These are phyloP conservation scores for Pseudochirops cupreus DNA, from an alignment of 2,797 vertebrate genomes.

Conservation along the genomic window DNA sequence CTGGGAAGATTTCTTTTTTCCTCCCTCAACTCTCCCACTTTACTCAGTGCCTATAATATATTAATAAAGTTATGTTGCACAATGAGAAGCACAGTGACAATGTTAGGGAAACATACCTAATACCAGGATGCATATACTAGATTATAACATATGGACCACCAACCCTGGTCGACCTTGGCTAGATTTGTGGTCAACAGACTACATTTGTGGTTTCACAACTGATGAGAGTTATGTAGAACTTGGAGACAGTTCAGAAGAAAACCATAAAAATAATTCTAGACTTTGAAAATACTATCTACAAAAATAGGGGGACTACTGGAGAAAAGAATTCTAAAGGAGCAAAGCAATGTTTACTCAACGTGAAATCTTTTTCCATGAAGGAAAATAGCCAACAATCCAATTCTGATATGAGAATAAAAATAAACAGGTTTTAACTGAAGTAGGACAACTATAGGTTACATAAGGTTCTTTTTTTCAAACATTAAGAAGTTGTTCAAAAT, in stretches of 20 bases:
- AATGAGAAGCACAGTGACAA: not conserved
- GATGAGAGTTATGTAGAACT: constrained; percentile 1
- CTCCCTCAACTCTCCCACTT: constrained; percentile 21
- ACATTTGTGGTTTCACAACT: not conserved
- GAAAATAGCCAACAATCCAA: not conserved
- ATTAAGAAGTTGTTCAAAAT: constrained; percentile 39
- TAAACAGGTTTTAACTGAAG: constrained; percentile 18
- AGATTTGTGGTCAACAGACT: constrained; percentile 23
- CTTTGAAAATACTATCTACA: constrained; percentile 11
- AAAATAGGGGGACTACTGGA: not conserved
- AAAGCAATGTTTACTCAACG: constrained; percentile 19
- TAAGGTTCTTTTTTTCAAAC: not conserved
- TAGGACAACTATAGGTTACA: constrained; percentile 9
- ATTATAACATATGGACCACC: constrained; percentile 14
- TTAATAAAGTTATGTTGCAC: constrained; percentile 9
- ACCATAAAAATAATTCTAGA: constrained; percentile 5
- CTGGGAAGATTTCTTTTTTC: constrained; percentile 16
- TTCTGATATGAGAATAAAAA: not conserved
- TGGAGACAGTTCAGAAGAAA: not conserved
- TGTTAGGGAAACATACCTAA: constrained; percentile 9
- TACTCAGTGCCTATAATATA: constrained; percentile 1
- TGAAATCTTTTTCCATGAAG: constrained; percentile 32
- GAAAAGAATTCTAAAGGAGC: not conserved
- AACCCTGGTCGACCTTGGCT: constrained; percentile 17
- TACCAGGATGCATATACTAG: not conserved